Conservation (phyloP, 92 coral and sea anemone species). For the Porites lobata region DNA sequence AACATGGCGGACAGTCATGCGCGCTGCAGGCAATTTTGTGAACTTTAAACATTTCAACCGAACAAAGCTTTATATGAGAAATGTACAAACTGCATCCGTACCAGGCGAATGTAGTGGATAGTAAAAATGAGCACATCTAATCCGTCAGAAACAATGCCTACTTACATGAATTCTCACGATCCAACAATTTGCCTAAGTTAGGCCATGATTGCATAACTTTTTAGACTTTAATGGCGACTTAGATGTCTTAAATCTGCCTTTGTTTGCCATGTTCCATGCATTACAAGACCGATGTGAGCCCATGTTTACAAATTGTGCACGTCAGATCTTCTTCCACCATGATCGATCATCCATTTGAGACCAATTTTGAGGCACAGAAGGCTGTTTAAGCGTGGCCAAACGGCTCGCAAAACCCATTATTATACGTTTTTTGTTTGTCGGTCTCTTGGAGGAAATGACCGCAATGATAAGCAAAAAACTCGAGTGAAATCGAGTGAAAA, state of each 20-base stretch:
- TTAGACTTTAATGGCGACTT: neutral
- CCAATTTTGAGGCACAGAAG: slow-evolving; percentile 4
- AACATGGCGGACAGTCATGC: slow-evolving; percentile 60
- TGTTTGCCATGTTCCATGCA: neutral
- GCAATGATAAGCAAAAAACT: neutral
- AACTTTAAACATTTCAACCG: slow-evolving; percentile 5
- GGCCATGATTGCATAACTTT: neutral
- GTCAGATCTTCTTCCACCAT: slow-evolving; percentile 6
- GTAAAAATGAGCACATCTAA: slow-evolving; percentile 55
- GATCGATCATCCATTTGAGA: slow-evolving; percentile 22
- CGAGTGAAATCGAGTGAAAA: neutral
- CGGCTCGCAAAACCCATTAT: neutral
- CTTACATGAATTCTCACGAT: slow-evolving; percentile 10
- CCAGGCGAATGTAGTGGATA: slow-evolving; percentile 7
- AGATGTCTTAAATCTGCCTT: neutral
- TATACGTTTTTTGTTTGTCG: neutral
- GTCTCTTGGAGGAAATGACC: neutral
- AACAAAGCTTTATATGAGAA: slow-evolving; percentile 25
- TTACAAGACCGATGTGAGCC: neutral
- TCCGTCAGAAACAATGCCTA: neutral
- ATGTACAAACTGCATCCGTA: neutral
- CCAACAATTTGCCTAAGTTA: slow-evolving; percentile 7
- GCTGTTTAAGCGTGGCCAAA: neutral
- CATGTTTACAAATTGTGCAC: slow-evolving; percentile 2
- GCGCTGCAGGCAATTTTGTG: neutral